A percentile compares a stretch with the other conserved stretches of the same genome.
phyloP scores from a whole-genome alignment of 2,888 invertebrate species.

The Philopedon plagiatum region DNA sequence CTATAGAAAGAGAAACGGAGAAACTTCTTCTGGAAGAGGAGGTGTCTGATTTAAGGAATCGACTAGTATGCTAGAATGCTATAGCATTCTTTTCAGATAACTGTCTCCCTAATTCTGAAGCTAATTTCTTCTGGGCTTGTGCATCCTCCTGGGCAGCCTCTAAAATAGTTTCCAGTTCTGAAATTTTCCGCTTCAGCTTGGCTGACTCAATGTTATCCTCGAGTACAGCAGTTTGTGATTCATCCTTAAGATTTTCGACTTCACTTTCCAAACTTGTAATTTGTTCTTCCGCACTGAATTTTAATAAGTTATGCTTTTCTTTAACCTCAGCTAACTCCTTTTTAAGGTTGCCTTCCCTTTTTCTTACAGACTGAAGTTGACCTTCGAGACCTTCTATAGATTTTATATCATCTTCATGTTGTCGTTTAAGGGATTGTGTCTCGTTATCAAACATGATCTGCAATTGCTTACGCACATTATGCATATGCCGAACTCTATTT shows the following conservation, averaged over 20 bases:
- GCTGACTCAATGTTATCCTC: too few species aligned
- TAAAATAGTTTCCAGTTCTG: conserved; percentile 71
- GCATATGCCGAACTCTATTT: conserved; percentile 78
- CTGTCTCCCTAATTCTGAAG: conserved; percentile 63
- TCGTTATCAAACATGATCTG: conserved; percentile 83
- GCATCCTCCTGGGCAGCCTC: conserved; percentile 73
- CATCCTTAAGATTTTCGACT: too few species aligned
- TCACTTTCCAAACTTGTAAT: conserved; percentile 73
- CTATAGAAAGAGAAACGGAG: too few species aligned
- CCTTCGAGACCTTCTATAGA: conserved; percentile 78
- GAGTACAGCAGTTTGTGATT: too few species aligned
- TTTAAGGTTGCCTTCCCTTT: conserved; percentile 76
- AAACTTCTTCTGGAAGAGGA: too few species aligned
- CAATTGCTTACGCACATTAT: conserved; percentile 79
- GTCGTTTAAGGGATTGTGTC: conserved; percentile 73
- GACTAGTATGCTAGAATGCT: too few species aligned
- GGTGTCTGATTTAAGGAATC: too few species aligned
- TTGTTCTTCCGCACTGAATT: conserved; percentile 70
- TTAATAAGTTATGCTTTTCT: conserved; percentile 72
- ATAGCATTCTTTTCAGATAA: conserved; percentile 66
- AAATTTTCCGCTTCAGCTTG: conserved; percentile 73
- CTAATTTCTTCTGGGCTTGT: conserved; percentile 67
- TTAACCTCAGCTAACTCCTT: conserved; percentile 73
- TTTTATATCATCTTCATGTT: conserved; percentile 77
- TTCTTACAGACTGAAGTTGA: conserved; percentile 75